A percentile compares a stretch with the other conserved stretches of the same genome.
Conservation (phyloP, 2,113 vertebrate species). For the Serinus canaria region DNA sequence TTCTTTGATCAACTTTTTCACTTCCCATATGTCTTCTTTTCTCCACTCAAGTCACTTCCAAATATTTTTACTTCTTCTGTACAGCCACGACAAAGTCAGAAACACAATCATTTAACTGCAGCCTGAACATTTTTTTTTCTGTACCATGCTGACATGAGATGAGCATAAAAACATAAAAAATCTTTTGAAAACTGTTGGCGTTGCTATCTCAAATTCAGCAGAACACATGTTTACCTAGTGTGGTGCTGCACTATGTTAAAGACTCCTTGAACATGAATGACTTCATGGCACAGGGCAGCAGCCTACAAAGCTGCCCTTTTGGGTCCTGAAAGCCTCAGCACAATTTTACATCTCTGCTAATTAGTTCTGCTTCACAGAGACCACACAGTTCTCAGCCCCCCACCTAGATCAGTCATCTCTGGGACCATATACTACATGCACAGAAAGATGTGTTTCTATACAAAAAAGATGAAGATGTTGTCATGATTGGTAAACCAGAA, state of each 20-base stretch:
- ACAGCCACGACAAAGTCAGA: not conserved
- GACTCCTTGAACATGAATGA: not conserved
- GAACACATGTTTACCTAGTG: not conserved
- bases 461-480: not conserved
- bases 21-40: not conserved
- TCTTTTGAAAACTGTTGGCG: not conserved
- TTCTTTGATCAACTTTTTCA: not conserved
- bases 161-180: not conserved
- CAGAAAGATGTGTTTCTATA: not conserved
- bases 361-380: slow-evolving; percentile 46
- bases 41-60: not conserved
- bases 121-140: not conserved
- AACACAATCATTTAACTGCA: not conserved
- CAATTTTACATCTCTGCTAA: not conserved
- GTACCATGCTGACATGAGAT: not conserved
- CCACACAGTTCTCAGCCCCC: not conserved
- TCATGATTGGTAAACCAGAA: not conserved
- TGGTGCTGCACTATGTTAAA: not conserved
- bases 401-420: not conserved
- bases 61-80: not conserved
- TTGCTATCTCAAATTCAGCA: not conserved
- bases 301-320: not conserved
- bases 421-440: not conserved
- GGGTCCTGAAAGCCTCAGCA: not conserved
- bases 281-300: not conserved